Evolutionary conservation across 1,140 invertebrate genomes (phyloP).

Genomic region (Drosophila santomea): DNA sequence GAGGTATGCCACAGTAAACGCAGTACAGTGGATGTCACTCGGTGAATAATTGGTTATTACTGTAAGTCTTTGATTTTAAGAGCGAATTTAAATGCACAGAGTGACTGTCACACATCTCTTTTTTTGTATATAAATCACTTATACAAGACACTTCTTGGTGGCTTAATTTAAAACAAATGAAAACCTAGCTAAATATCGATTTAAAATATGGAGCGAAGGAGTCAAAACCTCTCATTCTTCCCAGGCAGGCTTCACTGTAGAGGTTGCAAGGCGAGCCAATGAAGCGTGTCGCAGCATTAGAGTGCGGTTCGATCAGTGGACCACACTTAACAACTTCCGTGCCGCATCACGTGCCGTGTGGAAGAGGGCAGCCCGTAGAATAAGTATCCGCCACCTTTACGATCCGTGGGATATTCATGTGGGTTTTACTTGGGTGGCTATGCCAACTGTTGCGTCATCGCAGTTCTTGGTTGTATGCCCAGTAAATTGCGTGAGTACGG

Average conservation of each 20-base stretch:
- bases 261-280: constrained; percentile 61
- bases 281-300: constrained; percentile 58
- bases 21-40: constrained; percentile 26
- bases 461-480: constrained; percentile 1
- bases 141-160: no score
- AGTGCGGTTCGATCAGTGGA: constrained; percentile 72
- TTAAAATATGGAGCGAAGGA: not conserved
- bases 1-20: constrained; percentile 43
- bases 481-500: constrained; percentile 55
- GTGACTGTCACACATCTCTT: no score
- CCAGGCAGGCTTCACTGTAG: constrained; percentile 20
- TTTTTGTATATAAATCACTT: no score
- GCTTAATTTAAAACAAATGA: not conserved
- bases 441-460: constrained; percentile 59
- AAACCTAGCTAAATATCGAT: not conserved
- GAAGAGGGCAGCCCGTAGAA: constrained; percentile 1
- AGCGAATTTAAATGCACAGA: no score
- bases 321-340: constrained; percentile 71
- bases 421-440: constrained; percentile 11
- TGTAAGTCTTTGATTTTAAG: no score
- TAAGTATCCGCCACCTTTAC: constrained; percentile 14
- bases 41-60: not conserved
- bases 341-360: constrained; percentile 62
- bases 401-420: constrained; percentile 46
- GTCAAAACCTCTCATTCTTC: not conserved